These are phyloP conservation scores for Heliothis virescens DNA, from an alignment of 1,140 invertebrate genomes.

Conservation along the genomic window DNA sequence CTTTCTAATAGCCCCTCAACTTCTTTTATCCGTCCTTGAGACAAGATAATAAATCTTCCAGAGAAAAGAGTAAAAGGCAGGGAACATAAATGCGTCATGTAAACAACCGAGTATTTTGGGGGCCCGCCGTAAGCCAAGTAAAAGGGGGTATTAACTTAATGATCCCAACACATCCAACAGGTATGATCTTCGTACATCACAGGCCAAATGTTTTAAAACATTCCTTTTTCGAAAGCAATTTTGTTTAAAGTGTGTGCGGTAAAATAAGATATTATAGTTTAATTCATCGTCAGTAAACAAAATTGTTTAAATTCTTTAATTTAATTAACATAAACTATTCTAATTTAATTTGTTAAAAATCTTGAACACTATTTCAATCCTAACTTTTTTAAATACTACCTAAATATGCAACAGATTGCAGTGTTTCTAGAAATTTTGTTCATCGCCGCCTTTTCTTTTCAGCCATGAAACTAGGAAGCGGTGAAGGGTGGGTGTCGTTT, in stretches of 20 bases:
- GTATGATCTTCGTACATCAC: slow-evolving; percentile 39
- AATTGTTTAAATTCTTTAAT: too few species aligned
- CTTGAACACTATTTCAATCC: too few species aligned
- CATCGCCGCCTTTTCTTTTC: too few species aligned
- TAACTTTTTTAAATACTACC: too few species aligned
- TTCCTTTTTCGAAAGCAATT: not conserved
- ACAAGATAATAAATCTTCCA: slow-evolving; percentile 44
- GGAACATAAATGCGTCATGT: slow-evolving; percentile 50
- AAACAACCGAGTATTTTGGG: slow-evolving; percentile 39
- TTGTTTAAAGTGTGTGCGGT: not conserved
- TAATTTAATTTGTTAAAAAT: too few species aligned
- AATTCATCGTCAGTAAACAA: too few species aligned
- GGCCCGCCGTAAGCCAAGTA: slow-evolving; percentile 36
- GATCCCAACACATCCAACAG: slow-evolving; percentile 54
- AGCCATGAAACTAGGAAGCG: too few species aligned
- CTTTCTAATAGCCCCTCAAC: slow-evolving; percentile 17
- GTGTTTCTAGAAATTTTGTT: too few species aligned
- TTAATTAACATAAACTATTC: too few species aligned
- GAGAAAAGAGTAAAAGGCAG: slow-evolving; percentile 16
- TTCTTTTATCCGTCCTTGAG: slow-evolving; percentile 32
- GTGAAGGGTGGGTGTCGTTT: not conserved
- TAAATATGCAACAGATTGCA: too few species aligned
- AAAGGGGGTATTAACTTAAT: slow-evolving; percentile 47
- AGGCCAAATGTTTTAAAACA: slow-evolving; percentile 22
- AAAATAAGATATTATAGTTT: not conserved